Base-by-base conservation (phyloP, 92 coral and sea anemone species). In the Bergia puertoricense region DNA sequence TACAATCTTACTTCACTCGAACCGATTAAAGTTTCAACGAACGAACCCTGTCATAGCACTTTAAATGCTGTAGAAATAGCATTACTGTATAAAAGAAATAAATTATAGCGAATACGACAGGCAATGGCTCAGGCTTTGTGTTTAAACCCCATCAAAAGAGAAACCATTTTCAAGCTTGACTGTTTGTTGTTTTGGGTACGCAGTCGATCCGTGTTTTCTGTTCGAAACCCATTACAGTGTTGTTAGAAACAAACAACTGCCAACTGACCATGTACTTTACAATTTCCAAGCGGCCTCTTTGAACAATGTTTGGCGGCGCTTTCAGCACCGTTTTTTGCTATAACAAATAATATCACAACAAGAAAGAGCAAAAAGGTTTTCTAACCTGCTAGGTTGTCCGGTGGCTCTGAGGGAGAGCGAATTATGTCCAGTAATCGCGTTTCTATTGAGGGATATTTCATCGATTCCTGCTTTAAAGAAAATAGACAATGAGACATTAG, bases 371-470 rank as follows among this genome's bases (percentile, higher is more conserved):
- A 71, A 78, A 85, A 37, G 59, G 30, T 0, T 23, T 85, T 88
- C 94, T 86, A 90, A 97, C 99, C 99, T 91, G 98, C 91, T 76
- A 97, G 74, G 89, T 93, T 97, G 89, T 97, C 99, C 46, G 99
- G 92, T 71, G 98, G 98, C 71, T 97, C 99, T 11, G 98, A 92
- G 20, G 99, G 99, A 42, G 99, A 97, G 7, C 98, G 98, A 77
- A 97, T 95, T 18, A 97, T 97, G 83, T 97, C 99, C 92, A 97
- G 89, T 82, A 97, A 81, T 75, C 98, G 98, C 89, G 96, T 97
- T 85, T 97, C 99, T 83, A 97, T 91, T 48, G 98, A 93, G 14
- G 99, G 96, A 86, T 92, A 93, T 91, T 97, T 97, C 95, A 95
- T 93, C 81, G 98, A 91, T 84, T 95, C 98, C 98, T 95, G 90